Evolutionary conservation across 2,888 invertebrate genomes (phyloP).

Genomic region (Acrocyrtus sp.): DNA sequence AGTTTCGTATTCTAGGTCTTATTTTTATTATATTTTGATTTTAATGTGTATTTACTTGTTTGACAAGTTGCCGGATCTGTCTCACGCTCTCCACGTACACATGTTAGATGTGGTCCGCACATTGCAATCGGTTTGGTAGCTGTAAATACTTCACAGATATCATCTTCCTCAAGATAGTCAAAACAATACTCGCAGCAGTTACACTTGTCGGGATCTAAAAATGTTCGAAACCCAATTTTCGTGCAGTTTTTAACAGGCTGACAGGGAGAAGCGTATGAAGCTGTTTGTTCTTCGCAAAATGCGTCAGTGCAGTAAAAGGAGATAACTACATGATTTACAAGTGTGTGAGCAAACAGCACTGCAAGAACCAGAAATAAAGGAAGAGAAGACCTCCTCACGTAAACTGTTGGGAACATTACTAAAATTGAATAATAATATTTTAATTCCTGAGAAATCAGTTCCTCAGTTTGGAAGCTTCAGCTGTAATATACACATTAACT

Average conservation of each 20-base stretch:
- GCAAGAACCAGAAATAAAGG: background rate
- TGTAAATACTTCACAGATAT: conserved; percentile 34
- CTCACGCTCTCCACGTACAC: conserved; percentile 10
- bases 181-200: conserved; percentile 62
- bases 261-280: conserved; percentile 34
- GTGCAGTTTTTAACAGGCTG: conserved; percentile 48
- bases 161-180: conserved; percentile 56
- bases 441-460: no score
- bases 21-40: background rate
- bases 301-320: conserved; percentile 42
- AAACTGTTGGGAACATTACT: no score
- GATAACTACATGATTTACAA: background rate
- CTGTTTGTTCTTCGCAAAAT: conserved; percentile 42
- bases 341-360: no score
- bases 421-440: no score
- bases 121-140: conserved; percentile 45
- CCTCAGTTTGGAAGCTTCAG: no score
- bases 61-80: conserved; percentile 37
- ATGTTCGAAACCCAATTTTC: conserved; percentile 55
- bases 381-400: no score
- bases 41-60: conserved; percentile 47
- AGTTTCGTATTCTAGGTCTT: no score
- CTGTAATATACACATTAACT: no score
- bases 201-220: conserved; percentile 56
- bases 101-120: conserved; percentile 60